These are phyloP conservation scores for Cenopis cana DNA, from an alignment of 2,888 invertebrate species.

Conservation along the genomic window DNA sequence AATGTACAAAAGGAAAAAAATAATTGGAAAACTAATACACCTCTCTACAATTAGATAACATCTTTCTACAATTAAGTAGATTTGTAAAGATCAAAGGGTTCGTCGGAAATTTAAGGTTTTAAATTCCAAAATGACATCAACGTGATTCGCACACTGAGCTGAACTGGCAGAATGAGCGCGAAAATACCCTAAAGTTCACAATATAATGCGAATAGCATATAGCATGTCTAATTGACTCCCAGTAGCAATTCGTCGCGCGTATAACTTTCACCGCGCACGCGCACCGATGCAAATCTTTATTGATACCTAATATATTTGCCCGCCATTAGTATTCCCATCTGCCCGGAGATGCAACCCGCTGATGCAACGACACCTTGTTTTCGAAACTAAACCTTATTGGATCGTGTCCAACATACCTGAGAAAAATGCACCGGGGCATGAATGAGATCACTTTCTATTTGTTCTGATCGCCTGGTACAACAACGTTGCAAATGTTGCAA, in stretches of 20 bases:
- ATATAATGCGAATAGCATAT: background rate
- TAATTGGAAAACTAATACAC: too few relatives aligned
- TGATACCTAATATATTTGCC: constrained; percentile 19
- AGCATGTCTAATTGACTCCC: background rate
- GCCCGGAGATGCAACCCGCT: constrained; percentile 26
- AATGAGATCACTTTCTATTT: background rate
- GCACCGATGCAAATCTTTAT: constrained; percentile 16
- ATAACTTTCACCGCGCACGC: constrained; percentile 30
- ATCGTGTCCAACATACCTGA: constrained; percentile 9
- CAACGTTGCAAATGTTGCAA: background rate
- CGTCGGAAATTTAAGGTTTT: too few relatives aligned
- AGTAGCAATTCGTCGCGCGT: constrained; percentile 24
- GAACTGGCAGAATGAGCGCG: too few relatives aligned
- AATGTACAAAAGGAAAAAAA: too few relatives aligned
- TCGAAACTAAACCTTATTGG: constrained; percentile 31
- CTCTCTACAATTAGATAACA: too few relatives aligned
- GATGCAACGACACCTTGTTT: constrained; percentile 29
- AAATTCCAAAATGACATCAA: too few relatives aligned
- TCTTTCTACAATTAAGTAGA: too few relatives aligned
- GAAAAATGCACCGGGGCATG: background rate
- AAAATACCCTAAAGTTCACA: too few relatives aligned
- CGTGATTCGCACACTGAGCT: too few relatives aligned
- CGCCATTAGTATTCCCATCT: constrained; percentile 33
- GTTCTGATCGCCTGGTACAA: background rate
- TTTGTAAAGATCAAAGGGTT: too few relatives aligned